phyloP scores from a whole-genome alignment of 2,113 vertebrate species.

The Spea bombifrons region DNA sequence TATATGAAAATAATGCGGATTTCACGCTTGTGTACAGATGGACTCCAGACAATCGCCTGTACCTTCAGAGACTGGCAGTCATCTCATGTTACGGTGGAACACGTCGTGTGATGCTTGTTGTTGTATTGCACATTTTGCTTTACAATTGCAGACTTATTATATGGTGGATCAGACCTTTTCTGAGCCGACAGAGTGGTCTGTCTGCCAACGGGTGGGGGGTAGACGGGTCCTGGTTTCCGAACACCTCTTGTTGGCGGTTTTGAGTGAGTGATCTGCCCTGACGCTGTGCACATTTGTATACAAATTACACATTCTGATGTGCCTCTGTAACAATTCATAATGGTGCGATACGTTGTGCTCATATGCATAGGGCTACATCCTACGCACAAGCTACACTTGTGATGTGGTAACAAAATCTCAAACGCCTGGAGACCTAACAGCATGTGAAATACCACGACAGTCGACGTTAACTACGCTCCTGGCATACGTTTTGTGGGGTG shows the following conservation, averaged over 20 bases:
- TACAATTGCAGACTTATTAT: slow-evolving; percentile 11
- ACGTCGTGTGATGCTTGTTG: slow-evolving; percentile 58
- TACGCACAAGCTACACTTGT: slow-evolving; percentile 5
- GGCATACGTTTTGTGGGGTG: no score
- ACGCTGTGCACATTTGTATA: background rate
- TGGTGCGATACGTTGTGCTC: slow-evolving; percentile 24
- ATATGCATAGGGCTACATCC: slow-evolving; percentile 23
- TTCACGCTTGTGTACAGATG: slow-evolving; percentile 47
- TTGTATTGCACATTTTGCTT: slow-evolving; percentile 52
- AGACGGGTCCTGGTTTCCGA: slow-evolving; percentile 24
- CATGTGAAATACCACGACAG: background rate
- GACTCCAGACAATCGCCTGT: slow-evolving; percentile 63
- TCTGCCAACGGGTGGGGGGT: slow-evolving; percentile 28
- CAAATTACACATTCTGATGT: slow-evolving; percentile 1
- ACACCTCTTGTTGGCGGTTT: background rate
- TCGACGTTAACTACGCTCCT: no score
- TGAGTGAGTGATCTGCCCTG: background rate
- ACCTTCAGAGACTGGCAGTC: slow-evolving; percentile 54
- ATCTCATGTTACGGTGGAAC: slow-evolving; percentile 56
- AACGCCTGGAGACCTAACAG: background rate
- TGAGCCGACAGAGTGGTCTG: background rate
- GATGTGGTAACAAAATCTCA: background rate
- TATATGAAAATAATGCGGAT: slow-evolving; percentile 50
- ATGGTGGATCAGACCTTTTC: slow-evolving; percentile 2
- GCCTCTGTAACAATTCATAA: slow-evolving; percentile 21